Evolutionary conservation across 2,888 invertebrate genomes (phyloP).

Genomic region (Vanessa cardui): DNA sequence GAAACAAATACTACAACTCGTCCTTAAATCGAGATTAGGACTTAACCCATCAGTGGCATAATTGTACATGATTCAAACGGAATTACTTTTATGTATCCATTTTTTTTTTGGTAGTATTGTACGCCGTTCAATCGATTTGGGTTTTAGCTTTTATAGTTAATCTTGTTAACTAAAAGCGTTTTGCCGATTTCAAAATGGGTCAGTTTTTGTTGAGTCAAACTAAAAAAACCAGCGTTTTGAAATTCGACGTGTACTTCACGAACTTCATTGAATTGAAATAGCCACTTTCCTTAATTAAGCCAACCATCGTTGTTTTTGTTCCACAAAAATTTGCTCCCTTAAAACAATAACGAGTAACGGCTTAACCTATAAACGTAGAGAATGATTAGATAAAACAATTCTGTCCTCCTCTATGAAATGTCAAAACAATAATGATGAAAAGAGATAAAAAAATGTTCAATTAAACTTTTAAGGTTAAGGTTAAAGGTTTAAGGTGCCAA

Average conservation of each 20-base stretch:
- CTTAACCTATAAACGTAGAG: too few relatives aligned
- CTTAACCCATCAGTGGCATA: too few relatives aligned
- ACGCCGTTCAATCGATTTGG: neutral
- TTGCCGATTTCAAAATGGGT: conserved; percentile 2
- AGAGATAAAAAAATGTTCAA: too few relatives aligned
- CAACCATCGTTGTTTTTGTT: conserved; percentile 18
- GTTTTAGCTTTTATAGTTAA: neutral
- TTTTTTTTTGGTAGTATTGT: neutral
- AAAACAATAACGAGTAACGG: neutral
- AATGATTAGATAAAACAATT: too few relatives aligned
- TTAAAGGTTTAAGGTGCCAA: too few relatives aligned
- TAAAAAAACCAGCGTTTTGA: conserved; percentile 11
- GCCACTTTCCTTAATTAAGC: conserved; percentile 24
- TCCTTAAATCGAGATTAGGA: too few relatives aligned
- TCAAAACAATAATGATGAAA: too few relatives aligned
- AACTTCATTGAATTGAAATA: conserved; percentile 5
- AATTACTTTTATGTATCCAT: too few relatives aligned
- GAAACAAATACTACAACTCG: too few relatives aligned
- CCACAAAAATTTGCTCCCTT: neutral
- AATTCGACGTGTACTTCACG: neutral
- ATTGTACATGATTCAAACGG: too few relatives aligned
- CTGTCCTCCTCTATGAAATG: too few relatives aligned
- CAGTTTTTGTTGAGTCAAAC: neutral
- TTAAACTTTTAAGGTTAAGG: too few relatives aligned
- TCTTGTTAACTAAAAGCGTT: conserved; percentile 13